Evolutionary conservation across 2,888 invertebrate species (phyloP).

Genomic region (Cinara cedri): DNA sequence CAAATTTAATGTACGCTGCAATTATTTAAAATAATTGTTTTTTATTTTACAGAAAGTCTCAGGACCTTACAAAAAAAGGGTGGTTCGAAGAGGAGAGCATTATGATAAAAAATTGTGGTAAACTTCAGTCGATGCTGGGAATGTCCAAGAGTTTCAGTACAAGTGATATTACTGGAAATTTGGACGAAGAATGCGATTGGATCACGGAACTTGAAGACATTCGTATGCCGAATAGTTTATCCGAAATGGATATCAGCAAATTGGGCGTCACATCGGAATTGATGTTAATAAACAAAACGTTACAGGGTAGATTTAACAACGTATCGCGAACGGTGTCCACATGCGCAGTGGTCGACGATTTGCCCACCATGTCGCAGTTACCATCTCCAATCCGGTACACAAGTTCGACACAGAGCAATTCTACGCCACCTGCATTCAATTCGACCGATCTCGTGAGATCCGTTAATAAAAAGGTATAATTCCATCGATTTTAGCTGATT

Average conservation of each 20-base stretch:
- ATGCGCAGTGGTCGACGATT: constrained; percentile 84
- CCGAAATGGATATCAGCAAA: constrained; percentile 69
- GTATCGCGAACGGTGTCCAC: constrained; percentile 80
- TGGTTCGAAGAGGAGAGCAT: constrained; percentile 80
- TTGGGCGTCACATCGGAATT: constrained; percentile 67
- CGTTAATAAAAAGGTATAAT: constrained; percentile 76
- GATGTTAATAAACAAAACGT: constrained; percentile 65
- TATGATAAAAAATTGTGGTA: constrained; percentile 79
- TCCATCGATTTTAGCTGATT: too few species aligned
- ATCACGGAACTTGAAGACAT: constrained; percentile 28
- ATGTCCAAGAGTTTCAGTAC: constrained; percentile 85
- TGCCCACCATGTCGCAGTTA: constrained; percentile 77
- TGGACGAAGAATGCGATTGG: constrained; percentile 13
- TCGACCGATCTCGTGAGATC: constrained; percentile 74
- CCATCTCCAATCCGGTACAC: constrained; percentile 80
- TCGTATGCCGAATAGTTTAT: constrained; percentile 64
- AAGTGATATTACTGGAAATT: constrained; percentile 72
- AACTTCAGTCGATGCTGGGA: constrained; percentile 78
- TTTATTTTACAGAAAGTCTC: constrained; percentile 62
- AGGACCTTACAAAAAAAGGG: constrained; percentile 71
- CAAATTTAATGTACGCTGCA: too few species aligned
- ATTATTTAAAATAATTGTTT: background rate
- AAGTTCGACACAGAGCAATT: constrained; percentile 59
- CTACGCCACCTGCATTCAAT: constrained; percentile 68
- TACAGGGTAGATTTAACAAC: constrained; percentile 67